Evolutionary conservation across 2,797 vertebrate genomes (phyloP).

Genomic region (Pangasius mekongensis): DNA sequence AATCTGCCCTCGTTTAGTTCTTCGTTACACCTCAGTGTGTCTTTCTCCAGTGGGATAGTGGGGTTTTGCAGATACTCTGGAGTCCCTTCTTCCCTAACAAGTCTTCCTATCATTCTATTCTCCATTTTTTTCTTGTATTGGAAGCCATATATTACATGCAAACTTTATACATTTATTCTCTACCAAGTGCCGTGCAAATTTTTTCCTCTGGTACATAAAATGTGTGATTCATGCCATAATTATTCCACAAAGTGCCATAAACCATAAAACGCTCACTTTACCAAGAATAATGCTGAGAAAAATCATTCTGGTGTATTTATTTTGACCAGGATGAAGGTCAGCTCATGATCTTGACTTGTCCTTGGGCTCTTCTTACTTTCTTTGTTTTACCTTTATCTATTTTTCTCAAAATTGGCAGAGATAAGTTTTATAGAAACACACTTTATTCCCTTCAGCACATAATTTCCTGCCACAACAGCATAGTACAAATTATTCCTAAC

Average conservation of each 20-base stretch:
- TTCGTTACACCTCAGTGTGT: constrained; percentile 34
- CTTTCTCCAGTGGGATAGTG: neutral
- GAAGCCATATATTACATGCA: neutral
- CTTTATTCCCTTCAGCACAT: neutral
- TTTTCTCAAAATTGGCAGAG: neutral
- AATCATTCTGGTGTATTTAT: neutral
- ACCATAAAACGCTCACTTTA: neutral
- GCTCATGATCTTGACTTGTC: neutral
- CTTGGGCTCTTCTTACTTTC: neutral
- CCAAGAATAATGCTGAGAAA: neutral
- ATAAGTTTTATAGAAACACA: neutral
- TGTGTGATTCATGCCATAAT: neutral
- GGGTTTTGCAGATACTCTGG: constrained; percentile 5
- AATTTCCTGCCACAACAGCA: neutral
- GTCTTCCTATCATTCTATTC: neutral
- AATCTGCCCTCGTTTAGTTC: constrained; percentile 27
- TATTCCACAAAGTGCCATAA: neutral
- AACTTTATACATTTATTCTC: neutral
- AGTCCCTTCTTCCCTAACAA: constrained; percentile 13
- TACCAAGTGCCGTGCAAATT: neutral
- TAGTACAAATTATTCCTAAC: neutral
- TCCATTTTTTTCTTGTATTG: neutral
- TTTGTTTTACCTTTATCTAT: neutral
- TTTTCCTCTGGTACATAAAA: neutral
- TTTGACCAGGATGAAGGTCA: neutral